Evolutionary conservation across 2,113 vertebrate genomes (phyloP).

Genomic region (Cottus gobio): DNA sequence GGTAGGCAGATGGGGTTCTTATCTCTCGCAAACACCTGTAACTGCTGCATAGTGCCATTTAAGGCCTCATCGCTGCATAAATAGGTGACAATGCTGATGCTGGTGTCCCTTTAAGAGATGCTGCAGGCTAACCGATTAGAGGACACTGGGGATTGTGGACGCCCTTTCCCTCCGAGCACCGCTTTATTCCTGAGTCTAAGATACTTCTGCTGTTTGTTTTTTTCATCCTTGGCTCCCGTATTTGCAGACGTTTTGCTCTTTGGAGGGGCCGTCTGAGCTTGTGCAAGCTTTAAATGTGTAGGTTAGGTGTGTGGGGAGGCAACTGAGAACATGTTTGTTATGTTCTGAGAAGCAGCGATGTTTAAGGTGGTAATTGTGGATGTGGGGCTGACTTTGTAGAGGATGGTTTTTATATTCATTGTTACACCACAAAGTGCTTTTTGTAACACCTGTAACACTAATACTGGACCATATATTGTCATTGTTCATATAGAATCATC

Average conservation of each 20-base stretch:
- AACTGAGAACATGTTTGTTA: not conserved
- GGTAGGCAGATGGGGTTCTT: constrained; percentile 60
- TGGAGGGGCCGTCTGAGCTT: not conserved
- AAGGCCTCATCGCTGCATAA: constrained; percentile 72
- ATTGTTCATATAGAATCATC: not conserved
- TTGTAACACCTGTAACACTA: not conserved
- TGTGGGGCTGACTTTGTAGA: not conserved
- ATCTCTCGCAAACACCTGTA: constrained; percentile 73
- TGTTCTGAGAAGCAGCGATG: too few relatives aligned
- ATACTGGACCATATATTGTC: not conserved
- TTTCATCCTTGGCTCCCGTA: not conserved
- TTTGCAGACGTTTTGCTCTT: not conserved
- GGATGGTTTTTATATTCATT: not conserved
- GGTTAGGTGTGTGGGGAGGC: not conserved
- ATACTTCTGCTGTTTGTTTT: not conserved
- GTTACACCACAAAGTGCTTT: not conserved
- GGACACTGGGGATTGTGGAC: constrained; percentile 30
- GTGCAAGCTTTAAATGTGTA: not conserved
- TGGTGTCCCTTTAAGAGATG: constrained; percentile 52
- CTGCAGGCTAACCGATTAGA: constrained; percentile 40
- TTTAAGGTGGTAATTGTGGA: not conserved
- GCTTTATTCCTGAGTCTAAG: constrained; percentile 7
- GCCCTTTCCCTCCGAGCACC: constrained; percentile 20
- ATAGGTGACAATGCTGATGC: constrained; percentile 78
- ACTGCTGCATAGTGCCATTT: constrained; percentile 70